A percentile compares a stretch with the other conserved stretches of the same genome.
Conservation (phyloP, 1,140 invertebrate genomes). For the Danaus melanippus region DNA sequence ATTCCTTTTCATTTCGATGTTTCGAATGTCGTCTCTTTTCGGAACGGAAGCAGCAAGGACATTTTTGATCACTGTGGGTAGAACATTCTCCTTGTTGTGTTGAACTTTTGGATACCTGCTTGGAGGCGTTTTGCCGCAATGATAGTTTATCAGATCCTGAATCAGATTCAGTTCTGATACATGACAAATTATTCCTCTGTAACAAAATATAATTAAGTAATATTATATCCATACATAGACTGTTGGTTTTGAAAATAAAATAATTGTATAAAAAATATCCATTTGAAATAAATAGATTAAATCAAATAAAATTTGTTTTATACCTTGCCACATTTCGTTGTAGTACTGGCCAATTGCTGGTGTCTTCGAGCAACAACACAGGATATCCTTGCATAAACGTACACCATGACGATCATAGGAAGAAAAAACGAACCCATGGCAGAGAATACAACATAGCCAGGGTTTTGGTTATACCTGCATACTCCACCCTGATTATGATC, state of each 20-base stretch:
- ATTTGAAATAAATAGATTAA: too few relatives aligned
- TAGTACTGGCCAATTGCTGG: conserved; percentile 80
- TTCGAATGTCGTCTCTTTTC: conserved; percentile 44
- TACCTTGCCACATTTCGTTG: conserved; percentile 86
- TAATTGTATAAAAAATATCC: too few relatives aligned
- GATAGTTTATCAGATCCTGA: conserved; percentile 61
- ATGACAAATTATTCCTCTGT: conserved; percentile 60
- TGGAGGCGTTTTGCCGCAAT: conserved; percentile 49
- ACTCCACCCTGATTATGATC: conserved; percentile 73
- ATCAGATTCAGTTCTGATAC: conserved; percentile 62
- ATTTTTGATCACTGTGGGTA: conserved; percentile 45
- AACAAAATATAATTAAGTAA: conserved; percentile 32
- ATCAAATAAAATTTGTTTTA: conserved; percentile 9
- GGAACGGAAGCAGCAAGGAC: conserved; percentile 55
- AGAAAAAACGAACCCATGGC: conserved; percentile 94
- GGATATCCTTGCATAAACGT: conserved; percentile 91
- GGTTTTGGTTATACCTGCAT: conserved; percentile 85
- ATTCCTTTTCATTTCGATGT: conserved; percentile 53
- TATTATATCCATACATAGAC: too few relatives aligned
- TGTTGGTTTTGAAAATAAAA: too few relatives aligned
- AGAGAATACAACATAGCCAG: conserved; percentile 91
- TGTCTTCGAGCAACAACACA: conserved; percentile 83
- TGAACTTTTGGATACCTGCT: conserved; percentile 50
- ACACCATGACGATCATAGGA: conserved; percentile 92
- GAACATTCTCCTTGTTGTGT: conserved; percentile 49